Conservation (phyloP, 2,888 invertebrate species). For the Panorpa germanica region DNA sequence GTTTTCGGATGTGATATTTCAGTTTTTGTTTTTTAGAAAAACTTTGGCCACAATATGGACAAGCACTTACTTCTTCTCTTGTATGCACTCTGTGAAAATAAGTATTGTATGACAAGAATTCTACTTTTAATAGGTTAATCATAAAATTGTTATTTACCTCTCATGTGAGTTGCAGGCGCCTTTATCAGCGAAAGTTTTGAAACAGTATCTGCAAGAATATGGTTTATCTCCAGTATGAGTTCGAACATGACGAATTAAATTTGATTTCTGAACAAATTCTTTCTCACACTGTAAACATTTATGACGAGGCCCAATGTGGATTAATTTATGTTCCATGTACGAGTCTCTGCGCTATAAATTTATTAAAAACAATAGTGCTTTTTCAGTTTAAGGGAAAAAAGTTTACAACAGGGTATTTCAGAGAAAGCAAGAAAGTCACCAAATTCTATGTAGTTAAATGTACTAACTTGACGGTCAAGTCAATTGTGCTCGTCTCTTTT, state of each 20-base stretch:
- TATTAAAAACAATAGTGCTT: no score
- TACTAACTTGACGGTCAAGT: no score
- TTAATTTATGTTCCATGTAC: conserved; percentile 34
- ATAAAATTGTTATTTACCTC: conserved; percentile 17
- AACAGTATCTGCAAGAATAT: conserved; percentile 31
- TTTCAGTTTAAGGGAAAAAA: no score
- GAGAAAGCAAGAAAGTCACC: no score
- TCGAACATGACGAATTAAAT: conserved; percentile 34
- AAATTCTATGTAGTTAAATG: no score
- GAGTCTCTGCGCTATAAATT: conserved; percentile 31
- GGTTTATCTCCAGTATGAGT: conserved; percentile 36
- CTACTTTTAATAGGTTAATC: background rate
- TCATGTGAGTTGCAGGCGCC: conserved; percentile 33
- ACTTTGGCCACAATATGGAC: conserved; percentile 32
- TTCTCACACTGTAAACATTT: conserved; percentile 38
- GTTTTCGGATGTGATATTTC: conserved; percentile 32
- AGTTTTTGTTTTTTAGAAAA: conserved; percentile 35
- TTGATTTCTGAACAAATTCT: conserved; percentile 36
- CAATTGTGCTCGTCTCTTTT: no score
- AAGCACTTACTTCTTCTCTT: conserved; percentile 26
- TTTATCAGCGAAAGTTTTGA: conserved; percentile 33
- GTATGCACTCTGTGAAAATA: conserved; percentile 26
- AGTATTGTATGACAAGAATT: background rate
- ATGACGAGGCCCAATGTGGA: conserved; percentile 35
- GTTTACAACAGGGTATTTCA: no score